Percentiles rank a stretch among this genome's conserved stretches.
phyloP scores from a whole-genome alignment of 2,797 vertebrate species.

The Chiloscyllium punctatum region DNA sequence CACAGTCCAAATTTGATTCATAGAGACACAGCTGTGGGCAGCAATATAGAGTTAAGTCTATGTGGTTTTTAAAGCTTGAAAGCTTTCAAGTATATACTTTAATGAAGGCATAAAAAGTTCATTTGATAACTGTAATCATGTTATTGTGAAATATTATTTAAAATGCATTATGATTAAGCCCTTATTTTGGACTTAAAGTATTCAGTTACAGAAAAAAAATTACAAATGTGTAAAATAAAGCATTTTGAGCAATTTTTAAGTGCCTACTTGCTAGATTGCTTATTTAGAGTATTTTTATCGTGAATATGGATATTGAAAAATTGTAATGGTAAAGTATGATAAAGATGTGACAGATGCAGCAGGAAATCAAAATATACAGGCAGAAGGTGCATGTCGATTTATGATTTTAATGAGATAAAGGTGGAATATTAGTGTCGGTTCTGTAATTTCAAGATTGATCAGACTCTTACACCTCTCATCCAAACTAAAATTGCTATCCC shows the following conservation, averaged over 20 bases:
- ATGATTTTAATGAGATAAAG: background rate
- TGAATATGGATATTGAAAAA: background rate
- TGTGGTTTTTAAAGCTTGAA: background rate
- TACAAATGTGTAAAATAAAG: background rate
- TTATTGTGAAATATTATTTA: background rate
- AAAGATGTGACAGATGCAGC: background rate
- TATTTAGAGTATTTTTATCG: background rate
- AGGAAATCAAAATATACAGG: background rate
- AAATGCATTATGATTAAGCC: background rate
- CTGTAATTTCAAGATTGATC: background rate
- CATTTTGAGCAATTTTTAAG: background rate
- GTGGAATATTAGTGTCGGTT: background rate
- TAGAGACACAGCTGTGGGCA: background rate
- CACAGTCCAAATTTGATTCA: background rate
- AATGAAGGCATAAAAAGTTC: background rate
- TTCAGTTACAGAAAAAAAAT: background rate
- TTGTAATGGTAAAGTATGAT: background rate
- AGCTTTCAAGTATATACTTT: background rate
- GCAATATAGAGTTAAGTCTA: background rate
- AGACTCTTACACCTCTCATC: background rate
- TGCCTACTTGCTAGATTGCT: background rate
- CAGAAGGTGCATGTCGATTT: background rate
- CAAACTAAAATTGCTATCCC: background rate
- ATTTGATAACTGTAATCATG: background rate
- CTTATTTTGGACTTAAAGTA: background rate